Evolutionary conservation across 2,113 vertebrate species (phyloP).

Genomic region (Odobenus rosmarus): DNA sequence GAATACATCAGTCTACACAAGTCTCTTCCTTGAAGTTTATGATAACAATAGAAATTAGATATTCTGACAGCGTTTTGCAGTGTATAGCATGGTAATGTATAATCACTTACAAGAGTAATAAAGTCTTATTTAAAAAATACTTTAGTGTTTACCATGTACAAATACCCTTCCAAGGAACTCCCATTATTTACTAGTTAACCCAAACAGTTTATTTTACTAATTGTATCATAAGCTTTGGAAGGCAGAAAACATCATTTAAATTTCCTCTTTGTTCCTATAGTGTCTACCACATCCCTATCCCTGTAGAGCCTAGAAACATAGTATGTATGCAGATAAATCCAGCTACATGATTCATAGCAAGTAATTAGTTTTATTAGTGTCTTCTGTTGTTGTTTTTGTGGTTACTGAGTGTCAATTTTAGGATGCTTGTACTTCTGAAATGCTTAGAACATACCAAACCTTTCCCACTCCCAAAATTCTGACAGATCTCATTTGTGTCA

Average conservation of each 20-base stretch:
- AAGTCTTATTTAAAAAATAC: slow-evolving; percentile 15
- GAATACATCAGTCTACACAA: neutral
- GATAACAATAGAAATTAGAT: neutral
- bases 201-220: slow-evolving; percentile 5
- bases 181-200: neutral
- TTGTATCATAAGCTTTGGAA: neutral
- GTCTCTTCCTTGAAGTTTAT: slow-evolving; percentile 11
- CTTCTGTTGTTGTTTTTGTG: slow-evolving; percentile 31
- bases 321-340: neutral
- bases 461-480: slow-evolving; percentile 11
- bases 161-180: neutral
- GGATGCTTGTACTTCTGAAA: slow-evolving; percentile 4
- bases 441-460: slow-evolving; percentile 14
- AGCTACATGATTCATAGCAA: neutral
- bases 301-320: neutral
- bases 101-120: neutral
- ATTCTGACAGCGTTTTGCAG: neutral
- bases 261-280: neutral
- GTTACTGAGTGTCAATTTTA: slow-evolving; percentile 9
- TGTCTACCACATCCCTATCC: neutral
- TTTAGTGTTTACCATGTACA: neutral
- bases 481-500: neutral
- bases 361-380: neutral
- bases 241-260: neutral
- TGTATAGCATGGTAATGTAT: neutral